phyloP scores from a whole-genome alignment of 2,888 invertebrate genomes.

The Cacoxenus indagator region DNA sequence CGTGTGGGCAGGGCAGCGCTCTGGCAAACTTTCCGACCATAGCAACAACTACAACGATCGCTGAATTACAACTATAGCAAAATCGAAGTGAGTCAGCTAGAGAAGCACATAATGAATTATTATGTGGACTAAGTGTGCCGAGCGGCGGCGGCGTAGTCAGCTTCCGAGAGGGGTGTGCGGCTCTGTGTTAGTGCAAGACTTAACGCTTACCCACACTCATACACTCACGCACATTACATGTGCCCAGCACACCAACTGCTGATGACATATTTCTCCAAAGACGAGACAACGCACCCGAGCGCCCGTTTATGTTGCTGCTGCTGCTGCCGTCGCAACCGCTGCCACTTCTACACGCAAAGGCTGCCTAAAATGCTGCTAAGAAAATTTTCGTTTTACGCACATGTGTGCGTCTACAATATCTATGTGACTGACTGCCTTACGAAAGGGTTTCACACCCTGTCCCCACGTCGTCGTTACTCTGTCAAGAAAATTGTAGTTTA shows the following conservation, averaged over 20 bases:
- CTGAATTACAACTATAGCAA: not conserved
- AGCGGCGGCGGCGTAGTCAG: constrained; percentile 8
- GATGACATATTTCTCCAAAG: constrained; percentile 66
- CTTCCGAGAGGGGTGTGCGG: not conserved
- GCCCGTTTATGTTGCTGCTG: constrained; percentile 3
- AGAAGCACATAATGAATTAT: constrained; percentile 64
- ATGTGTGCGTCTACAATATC: constrained; percentile 49
- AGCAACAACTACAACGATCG: constrained; percentile 1
- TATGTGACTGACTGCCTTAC: constrained; percentile 7
- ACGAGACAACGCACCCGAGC: constrained; percentile 33
- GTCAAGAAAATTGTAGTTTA: constrained; percentile 66
- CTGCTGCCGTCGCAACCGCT: constrained; percentile 7
- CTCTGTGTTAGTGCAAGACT: constrained; percentile 11
- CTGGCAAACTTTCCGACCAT: constrained; percentile 57
- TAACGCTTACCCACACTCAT: not conserved
- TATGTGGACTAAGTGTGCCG: constrained; percentile 12
- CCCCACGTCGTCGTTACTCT: too few species aligned
- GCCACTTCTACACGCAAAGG: constrained; percentile 19
- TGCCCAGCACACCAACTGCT: constrained; percentile 44
- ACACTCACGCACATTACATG: constrained; percentile 24
- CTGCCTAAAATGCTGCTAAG: constrained; percentile 65
- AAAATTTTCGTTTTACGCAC: constrained; percentile 66
- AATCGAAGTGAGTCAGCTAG: constrained; percentile 15
- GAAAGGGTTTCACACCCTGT: constrained; percentile 39
- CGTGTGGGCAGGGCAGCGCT: too few species aligned